Base-by-base conservation (phyloP, 2,797 vertebrate species). In the Gambelia wislizenii region DNA sequence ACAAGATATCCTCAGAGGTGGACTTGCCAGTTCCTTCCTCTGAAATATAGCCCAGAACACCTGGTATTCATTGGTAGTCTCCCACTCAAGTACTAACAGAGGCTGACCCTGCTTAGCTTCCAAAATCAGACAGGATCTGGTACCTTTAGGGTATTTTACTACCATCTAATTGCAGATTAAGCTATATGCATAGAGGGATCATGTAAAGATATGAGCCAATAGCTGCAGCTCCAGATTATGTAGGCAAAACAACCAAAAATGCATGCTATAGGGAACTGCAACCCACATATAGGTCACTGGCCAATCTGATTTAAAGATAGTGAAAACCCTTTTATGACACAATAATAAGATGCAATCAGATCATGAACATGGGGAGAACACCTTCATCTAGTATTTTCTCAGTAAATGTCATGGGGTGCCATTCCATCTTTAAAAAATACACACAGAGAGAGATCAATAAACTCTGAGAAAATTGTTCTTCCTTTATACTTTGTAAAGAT, bases 391-490 rank as follows among this genome's bases (percentile, higher is more conserved):
- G 12, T 42, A 12, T 78, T n/a, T 12, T 42, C 20, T 69, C 39
- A 20, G 33, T 18, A 82, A 82, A 61, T n/a, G n/a, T 69, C 16
- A 70, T 75, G 13, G 70, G 27, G 49, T 6, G 87, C 72, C 13
- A 2, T 0, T 1, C 2, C 36, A 44, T 87, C 82, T 81, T 54
- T 47, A 61, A 54, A 64, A 33, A 22, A 49, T 2, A 59, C 18
- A 59, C 30, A 22, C 14, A 64, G 47, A 36, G 56, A 49, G n/a
- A 22, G 36, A 64, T 87, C 59, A 92, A 92, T 20, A 30, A 67
- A 86, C 54, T 90, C 47, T 7, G 30, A 87, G 64, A 85, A 72
- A 36, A 44, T 82, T 59, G 6, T 56, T 87, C 72, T 89, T 9
- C 42, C 56, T 87, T 72, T 90, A 69, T 33, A 16, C 12, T 72